Conservation (phyloP, 2,888 invertebrate genomes). For the Sceliomorpha sp. region DNA sequence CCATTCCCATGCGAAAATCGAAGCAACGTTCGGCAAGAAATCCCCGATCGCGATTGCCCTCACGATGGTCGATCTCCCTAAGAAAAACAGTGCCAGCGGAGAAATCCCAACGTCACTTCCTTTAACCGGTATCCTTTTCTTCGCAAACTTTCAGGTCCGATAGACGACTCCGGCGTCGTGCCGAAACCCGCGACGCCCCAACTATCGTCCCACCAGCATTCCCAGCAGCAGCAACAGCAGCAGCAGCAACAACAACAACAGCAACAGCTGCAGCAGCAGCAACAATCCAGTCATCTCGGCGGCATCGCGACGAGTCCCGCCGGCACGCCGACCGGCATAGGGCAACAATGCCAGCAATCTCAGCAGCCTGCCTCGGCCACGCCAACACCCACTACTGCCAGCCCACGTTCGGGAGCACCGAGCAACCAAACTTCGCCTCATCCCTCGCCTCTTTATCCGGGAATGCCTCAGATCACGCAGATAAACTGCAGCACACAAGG, state of each 20-base stretch:
- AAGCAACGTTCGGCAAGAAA: no score
- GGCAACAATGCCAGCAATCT: constrained; percentile 61
- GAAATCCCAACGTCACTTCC: no score
- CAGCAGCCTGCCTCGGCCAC: constrained; percentile 69
- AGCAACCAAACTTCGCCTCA: constrained; percentile 76
- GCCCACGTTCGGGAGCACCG: constrained; percentile 72
- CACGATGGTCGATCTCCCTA: no score
- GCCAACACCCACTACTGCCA: constrained; percentile 71
- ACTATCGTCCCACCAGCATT: constrained; percentile 82
- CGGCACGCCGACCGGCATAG: constrained; percentile 68
- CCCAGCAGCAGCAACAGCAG: constrained; percentile 84
- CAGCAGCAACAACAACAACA: no score
- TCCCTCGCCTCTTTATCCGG: constrained; percentile 76
- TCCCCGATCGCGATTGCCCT: no score
- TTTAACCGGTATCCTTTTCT: no score
- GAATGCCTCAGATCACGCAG: constrained; percentile 71
- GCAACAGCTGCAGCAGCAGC: no score
- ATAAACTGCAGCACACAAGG: constrained; percentile 77
- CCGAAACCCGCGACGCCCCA: constrained; percentile 79
- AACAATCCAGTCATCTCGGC: constrained; percentile 58
- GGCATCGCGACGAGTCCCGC: constrained; percentile 74
- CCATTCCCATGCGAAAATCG: no score
- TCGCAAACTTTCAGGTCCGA: constrained; percentile 65
- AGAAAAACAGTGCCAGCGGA: no score
- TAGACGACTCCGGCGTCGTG: constrained; percentile 68